Percentiles rank a stretch among this genome's conserved stretches.
Evolutionary conservation across 2,797 vertebrate genomes (phyloP).

Genomic region (Chloroceryle inda): DNA sequence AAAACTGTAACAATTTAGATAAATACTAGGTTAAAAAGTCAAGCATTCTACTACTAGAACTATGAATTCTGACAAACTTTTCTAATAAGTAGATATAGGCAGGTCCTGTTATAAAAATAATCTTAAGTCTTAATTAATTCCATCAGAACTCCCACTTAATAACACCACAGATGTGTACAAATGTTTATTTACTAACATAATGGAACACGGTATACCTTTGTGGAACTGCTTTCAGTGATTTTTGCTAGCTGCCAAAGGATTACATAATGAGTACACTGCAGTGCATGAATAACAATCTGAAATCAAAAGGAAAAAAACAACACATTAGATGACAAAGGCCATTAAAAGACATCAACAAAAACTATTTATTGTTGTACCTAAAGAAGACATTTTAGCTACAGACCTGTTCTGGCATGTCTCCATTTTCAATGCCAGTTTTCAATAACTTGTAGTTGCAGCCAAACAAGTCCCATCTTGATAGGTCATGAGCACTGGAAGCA

Average conservation of each 20-base stretch:
- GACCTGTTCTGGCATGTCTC: constrained; percentile 99
- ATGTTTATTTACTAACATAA: not conserved
- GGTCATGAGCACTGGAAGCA: constrained; percentile 93
- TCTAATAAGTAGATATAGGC: not conserved
- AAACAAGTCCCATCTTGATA: constrained; percentile 98
- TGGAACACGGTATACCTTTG: constrained; percentile 87
- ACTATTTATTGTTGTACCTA: not conserved
- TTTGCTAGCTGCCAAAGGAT: constrained; percentile 98
- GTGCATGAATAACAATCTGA: constrained; percentile 97
- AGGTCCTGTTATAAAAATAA: not conserved
- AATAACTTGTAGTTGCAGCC: constrained; percentile 98
- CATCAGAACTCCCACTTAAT: not conserved
- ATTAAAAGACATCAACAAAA: not conserved
- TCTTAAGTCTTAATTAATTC: not conserved
- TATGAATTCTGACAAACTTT: not conserved
- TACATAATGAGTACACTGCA: constrained; percentile 99
- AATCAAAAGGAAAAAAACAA: constrained; percentile 53
- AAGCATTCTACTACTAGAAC: not conserved
- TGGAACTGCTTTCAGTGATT: constrained; percentile 93
- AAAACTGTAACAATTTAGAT: not conserved
- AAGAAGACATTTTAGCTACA: constrained; percentile 50
- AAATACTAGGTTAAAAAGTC: not conserved
- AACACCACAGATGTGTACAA: not conserved
- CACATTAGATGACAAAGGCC: constrained; percentile 18
- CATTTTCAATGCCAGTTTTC: constrained; percentile 98